These are phyloP conservation scores for Lithosia quadra DNA, from an alignment of 2,888 invertebrate species.

Conservation along the genomic window DNA sequence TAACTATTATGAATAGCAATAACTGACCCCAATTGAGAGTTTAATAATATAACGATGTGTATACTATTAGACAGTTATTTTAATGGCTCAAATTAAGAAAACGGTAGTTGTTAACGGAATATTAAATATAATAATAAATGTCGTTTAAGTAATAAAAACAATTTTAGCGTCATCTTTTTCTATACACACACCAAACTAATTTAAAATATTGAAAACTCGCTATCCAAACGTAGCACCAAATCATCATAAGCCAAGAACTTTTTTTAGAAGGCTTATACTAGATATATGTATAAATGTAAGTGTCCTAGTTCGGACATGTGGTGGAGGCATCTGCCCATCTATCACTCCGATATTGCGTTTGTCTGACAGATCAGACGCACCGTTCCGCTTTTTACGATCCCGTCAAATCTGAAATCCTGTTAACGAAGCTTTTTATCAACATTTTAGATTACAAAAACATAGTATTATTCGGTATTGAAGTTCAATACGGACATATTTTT, in stretches of 20 bases:
- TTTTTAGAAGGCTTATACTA: conserved; percentile 43
- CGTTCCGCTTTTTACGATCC: conserved; percentile 43
- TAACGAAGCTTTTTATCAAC: conserved; percentile 34
- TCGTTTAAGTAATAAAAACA: background rate
- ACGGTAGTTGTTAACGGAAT: background rate
- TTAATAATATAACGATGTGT: conserved; percentile 26
- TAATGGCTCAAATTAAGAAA: conserved; percentile 21
- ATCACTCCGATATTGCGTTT: conserved; percentile 73
- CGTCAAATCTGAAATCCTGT: conserved; percentile 33
- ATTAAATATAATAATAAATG: background rate
- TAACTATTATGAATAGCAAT: conserved; percentile 28
- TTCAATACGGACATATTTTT: too few species aligned
- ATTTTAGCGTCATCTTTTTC: background rate
- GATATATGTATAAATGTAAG: conserved; percentile 56
- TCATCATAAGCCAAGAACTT: background rate
- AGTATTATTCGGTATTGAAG: background rate
- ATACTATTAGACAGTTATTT: conserved; percentile 26
- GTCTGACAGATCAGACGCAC: conserved; percentile 42
- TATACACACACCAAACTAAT: background rate
- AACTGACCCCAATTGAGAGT: conserved; percentile 24
- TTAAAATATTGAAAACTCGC: background rate
- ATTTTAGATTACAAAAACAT: background rate
- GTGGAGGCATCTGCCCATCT: conserved; percentile 66
- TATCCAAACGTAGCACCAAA: background rate
- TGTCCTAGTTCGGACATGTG: conserved; percentile 54